phyloP scores from a whole-genome alignment of 2,113 vertebrate species.

The Lampris megalopsis region DNA sequence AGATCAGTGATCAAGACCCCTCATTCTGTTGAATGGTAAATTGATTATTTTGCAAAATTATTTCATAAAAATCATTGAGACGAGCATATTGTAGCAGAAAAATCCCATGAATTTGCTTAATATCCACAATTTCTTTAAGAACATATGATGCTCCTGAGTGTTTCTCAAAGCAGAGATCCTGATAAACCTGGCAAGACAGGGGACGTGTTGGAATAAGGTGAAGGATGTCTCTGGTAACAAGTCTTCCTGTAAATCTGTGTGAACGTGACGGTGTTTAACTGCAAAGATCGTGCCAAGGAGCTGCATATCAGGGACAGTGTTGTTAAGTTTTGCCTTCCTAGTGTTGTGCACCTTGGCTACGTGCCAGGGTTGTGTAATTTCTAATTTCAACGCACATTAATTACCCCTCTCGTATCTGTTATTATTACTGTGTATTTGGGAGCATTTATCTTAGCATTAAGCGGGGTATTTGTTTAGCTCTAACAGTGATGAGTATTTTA shows the following conservation, averaged over 20 bases:
- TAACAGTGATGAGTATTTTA: slow-evolving; percentile 54
- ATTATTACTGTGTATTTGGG: slow-evolving; percentile 51
- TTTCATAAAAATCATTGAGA: no score
- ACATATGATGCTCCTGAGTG: background rate
- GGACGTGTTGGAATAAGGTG: background rate
- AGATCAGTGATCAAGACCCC: no score
- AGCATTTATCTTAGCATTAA: slow-evolving; percentile 54
- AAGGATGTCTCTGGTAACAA: background rate
- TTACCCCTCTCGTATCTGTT: slow-evolving; percentile 38
- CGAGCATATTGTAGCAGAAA: no score
- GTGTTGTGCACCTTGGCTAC: slow-evolving; percentile 42
- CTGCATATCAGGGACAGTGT: no score
- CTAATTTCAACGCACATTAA: slow-evolving; percentile 19
- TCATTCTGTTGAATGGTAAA: no score
- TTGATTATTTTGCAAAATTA: no score
- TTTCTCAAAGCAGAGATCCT: slow-evolving; percentile 2
- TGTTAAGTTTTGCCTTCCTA: slow-evolving; percentile 36
- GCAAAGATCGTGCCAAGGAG: no score
- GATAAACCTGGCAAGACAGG: background rate
- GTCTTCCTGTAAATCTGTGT: background rate
- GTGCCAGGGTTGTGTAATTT: slow-evolving; percentile 52
- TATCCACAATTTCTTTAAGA: background rate
- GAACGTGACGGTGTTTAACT: no score
- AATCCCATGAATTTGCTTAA: background rate
- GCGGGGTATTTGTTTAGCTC: slow-evolving; percentile 45